A percentile compares a stretch with the other conserved stretches of the same genome.
phyloP scores from a whole-genome alignment of 1,140 invertebrate genomes.

The Sitophilus oryzae region DNA sequence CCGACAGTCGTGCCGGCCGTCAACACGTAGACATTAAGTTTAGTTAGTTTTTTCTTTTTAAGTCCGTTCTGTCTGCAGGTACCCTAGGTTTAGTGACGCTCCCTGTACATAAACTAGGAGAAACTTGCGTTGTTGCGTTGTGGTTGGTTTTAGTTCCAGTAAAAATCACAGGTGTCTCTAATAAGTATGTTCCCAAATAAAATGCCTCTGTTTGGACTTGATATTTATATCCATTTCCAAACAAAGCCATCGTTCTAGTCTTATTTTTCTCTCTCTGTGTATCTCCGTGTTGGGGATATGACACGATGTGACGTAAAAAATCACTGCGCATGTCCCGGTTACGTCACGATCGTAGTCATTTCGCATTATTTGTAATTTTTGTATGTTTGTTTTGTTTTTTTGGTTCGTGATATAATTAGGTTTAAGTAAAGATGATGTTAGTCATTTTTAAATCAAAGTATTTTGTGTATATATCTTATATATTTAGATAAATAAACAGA shows the following conservation, averaged over 20 bases:
- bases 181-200: background rate
- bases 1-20: background rate
- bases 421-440: background rate
- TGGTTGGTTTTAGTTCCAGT: no score
- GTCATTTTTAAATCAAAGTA: background rate
- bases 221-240: background rate
- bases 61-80: background rate
- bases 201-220: background rate
- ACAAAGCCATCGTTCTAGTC: background rate
- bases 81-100: background rate
- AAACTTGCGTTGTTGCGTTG: no score
- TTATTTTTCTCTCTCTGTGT: no score
- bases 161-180: background rate
- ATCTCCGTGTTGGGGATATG: background rate
- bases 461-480: background rate
- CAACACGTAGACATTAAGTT: background rate
- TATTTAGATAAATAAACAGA: background rate
- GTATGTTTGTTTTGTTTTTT: background rate
- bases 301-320: background rate
- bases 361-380: background rate
- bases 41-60: background rate
- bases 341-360: background rate
- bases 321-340: background rate
- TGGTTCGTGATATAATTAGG: background rate
- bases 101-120: no score